Evolutionary conservation across 2,797 vertebrate genomes (phyloP).

Genomic region (Cirrhinus mrigala): DNA sequence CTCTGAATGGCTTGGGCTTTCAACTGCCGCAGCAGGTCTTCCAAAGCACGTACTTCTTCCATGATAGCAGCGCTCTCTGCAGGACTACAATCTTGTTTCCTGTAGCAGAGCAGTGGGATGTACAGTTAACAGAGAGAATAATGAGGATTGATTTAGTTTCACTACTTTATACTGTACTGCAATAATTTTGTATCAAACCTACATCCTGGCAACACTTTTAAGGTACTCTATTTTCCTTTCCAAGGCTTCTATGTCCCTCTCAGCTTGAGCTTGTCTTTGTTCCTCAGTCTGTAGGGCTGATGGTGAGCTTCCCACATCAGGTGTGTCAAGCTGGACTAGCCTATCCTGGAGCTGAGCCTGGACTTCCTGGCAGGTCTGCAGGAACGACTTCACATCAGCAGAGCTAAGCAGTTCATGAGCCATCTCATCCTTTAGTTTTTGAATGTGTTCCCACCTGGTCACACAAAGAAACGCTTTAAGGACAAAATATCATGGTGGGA

Average conservation of each 20-base stretch:
- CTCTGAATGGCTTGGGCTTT: conserved; percentile 70
- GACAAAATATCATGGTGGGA: not conserved
- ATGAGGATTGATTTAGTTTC: not conserved
- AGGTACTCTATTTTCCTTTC: conserved; percentile 85
- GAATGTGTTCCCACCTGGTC: conserved; percentile 84
- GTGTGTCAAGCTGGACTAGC: conserved; percentile 67
- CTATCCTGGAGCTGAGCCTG: conserved; percentile 78
- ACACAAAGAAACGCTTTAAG: conserved; percentile 10
- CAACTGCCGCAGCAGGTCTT: conserved; percentile 77
- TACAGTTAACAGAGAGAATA: not conserved
- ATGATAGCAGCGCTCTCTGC: conserved; percentile 80
- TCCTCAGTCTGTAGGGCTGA: conserved; percentile 73
- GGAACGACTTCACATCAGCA: conserved; percentile 79
- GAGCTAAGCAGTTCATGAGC: conserved; percentile 80
- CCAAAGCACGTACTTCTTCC: conserved; percentile 82
- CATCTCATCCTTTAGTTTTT: conserved; percentile 85
- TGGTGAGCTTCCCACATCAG: conserved; percentile 70
- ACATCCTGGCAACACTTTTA: conserved; percentile 83
- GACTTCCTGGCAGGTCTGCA: conserved; percentile 82
- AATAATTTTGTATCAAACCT: conserved; percentile 53
- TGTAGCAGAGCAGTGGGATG: conserved; percentile 60
- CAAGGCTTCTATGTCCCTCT: conserved; percentile 81
- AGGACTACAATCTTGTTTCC: conserved; percentile 84
- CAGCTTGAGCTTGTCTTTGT: conserved; percentile 70
- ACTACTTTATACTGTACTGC: not conserved